These are phyloP conservation scores for Coremacera marginata DNA, from an alignment of 2,888 invertebrate species.

Conservation along the genomic window DNA sequence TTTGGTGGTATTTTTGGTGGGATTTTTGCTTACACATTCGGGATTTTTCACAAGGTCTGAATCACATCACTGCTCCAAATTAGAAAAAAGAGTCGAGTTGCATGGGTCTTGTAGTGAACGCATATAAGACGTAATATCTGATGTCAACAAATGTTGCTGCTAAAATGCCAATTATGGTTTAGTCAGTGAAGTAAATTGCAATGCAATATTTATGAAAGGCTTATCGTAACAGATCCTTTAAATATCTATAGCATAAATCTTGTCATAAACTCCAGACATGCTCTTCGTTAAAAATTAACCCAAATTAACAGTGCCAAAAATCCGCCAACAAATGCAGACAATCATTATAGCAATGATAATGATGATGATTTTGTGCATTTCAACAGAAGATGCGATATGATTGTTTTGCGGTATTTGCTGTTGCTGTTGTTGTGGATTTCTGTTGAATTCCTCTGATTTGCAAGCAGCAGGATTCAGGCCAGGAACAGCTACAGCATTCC, in stretches of 20 bases:
- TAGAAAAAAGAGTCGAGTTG: too few species aligned
- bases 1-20: too few species aligned
- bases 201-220: background rate
- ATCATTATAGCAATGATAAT: too few species aligned
- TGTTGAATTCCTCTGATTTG: background rate
- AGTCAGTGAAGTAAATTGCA: too few species aligned
- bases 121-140: too few species aligned
- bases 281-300: background rate
- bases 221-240: background rate
- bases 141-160: background rate
- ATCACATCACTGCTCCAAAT: too few species aligned
- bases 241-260: too few species aligned
- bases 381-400: background rate
- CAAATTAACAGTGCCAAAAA: background rate
- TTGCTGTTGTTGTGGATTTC: conserved; percentile 5
- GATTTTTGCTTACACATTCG: too few species aligned
- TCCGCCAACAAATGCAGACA: background rate
- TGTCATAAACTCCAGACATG: too few species aligned
- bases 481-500: conserved; percentile 58
- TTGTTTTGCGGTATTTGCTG: background rate
- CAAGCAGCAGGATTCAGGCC: background rate
- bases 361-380: background rate
- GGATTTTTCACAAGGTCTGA: too few species aligned
- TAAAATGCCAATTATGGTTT: background rate
- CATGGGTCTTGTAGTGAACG: too few species aligned